A percentile compares a stretch with the other conserved stretches of the same genome.
Conservation (phyloP, 2,113 vertebrate species). For the Meles meles region DNA sequence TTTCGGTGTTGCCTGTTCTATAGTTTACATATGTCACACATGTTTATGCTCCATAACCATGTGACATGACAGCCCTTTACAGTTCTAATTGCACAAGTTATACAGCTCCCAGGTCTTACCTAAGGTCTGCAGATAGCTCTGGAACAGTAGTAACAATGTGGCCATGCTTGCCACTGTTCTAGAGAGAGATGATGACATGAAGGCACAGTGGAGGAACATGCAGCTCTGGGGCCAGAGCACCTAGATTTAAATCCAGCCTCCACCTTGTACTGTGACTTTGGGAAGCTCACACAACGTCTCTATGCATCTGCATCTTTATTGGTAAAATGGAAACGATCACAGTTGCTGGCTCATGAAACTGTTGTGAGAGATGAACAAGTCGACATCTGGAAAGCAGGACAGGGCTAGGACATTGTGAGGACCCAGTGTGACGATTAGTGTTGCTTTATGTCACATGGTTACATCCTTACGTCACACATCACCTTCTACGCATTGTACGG, state of each 20-base stretch:
- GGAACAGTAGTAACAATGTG: not conserved
- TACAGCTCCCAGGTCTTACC: not conserved
- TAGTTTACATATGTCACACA: not conserved
- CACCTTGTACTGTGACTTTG: not conserved
- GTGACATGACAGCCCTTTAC: not conserved
- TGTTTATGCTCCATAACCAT: not conserved
- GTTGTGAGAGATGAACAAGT: not conserved
- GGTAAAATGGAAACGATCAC: not conserved
- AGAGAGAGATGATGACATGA: not conserved
- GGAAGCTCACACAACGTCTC: not conserved
- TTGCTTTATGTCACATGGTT: rapidly evolving
- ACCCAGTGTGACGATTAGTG: not conserved
- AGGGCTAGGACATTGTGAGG: not conserved
- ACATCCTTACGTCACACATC: too few relatives aligned
- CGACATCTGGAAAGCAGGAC: not conserved
- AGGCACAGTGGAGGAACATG: not conserved
- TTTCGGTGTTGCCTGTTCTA: not conserved
- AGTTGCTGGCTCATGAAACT: not conserved
- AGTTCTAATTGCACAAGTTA: not conserved
- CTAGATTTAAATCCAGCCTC: not conserved
- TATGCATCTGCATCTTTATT: not conserved
- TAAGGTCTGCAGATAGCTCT: not conserved
- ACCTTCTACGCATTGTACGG: not conserved
- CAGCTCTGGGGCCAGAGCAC: not conserved
- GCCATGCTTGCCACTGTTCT: not conserved